These are phyloP conservation scores for Trichopoda pennipes DNA, from an alignment of 2,888 invertebrate genomes.

Conservation along the genomic window DNA sequence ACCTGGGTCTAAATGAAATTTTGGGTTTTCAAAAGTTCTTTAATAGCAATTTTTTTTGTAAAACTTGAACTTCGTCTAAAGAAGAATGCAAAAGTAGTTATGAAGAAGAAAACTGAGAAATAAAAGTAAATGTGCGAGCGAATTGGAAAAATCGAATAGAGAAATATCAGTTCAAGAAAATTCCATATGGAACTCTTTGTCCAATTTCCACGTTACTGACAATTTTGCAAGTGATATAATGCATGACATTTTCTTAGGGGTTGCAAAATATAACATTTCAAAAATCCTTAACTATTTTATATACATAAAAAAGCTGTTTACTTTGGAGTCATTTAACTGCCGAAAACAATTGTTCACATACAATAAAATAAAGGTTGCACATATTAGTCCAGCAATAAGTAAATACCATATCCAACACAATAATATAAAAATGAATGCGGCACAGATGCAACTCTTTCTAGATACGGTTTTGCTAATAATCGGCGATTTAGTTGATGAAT, in stretches of 20 bases:
- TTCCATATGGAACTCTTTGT: conserved; percentile 55
- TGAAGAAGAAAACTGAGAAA: too few species aligned
- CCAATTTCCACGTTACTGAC: conserved; percentile 62
- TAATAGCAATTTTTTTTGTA: too few species aligned
- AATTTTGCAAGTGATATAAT: conserved; percentile 63
- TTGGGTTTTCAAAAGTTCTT: too few species aligned
- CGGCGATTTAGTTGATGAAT: conserved; percentile 54
- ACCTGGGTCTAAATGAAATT: too few species aligned
- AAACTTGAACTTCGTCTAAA: too few species aligned
- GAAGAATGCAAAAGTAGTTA: too few species aligned
- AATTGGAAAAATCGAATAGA: conserved; percentile 43
- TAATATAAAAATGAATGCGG: conserved; percentile 44
- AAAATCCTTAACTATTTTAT: conserved; percentile 66
- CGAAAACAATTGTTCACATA: conserved; percentile 61
- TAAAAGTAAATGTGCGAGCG: conserved; percentile 11
- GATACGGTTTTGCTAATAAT: conserved; percentile 58
- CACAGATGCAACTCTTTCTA: conserved; percentile 60
- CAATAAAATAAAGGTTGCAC: neutral
- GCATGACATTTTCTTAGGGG: conserved; percentile 66
- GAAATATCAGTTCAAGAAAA: conserved; percentile 58
- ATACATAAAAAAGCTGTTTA: conserved; percentile 54
- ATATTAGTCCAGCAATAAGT: conserved; percentile 51
- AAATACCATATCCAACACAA: conserved; percentile 19
- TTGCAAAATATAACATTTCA: conserved; percentile 60
- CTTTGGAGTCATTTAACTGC: conserved; percentile 22